These are phyloP conservation scores for Apis florea DNA, from an alignment of 1,140 invertebrate species.

Conservation along the genomic window DNA sequence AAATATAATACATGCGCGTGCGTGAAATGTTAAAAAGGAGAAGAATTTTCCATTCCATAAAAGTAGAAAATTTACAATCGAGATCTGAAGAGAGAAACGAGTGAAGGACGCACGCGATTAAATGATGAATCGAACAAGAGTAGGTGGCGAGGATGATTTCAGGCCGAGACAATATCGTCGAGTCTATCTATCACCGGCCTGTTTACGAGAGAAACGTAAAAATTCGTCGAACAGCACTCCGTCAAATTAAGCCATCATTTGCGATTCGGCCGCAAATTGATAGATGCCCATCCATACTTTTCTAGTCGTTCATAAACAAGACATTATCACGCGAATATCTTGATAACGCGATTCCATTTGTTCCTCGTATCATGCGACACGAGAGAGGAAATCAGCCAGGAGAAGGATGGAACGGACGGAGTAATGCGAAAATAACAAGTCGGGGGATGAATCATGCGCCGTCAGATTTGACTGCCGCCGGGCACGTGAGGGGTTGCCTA, in stretches of 20 bases:
- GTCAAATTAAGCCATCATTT: constrained; percentile 30
- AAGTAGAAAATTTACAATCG: too few relatives aligned
- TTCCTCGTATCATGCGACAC: constrained; percentile 36
- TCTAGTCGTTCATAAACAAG: constrained; percentile 68
- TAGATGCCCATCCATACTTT: constrained; percentile 58
- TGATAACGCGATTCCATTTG: constrained; percentile 68
- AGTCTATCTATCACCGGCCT: constrained; percentile 29
- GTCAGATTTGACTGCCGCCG: constrained; percentile 48
- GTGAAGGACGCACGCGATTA: background rate
- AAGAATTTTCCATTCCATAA: too few relatives aligned
- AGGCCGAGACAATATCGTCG: background rate
- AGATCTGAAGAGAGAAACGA: too few relatives aligned
- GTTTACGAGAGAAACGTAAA: constrained; percentile 26
- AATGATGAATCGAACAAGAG: constrained; percentile 27
- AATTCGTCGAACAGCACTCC: constrained; percentile 15
- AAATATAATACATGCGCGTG: too few relatives aligned
- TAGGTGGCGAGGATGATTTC: constrained; percentile 29
- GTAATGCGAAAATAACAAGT: constrained; percentile 75
- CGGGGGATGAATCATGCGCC: constrained; percentile 65
- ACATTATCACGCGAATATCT: constrained; percentile 70
- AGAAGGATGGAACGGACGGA: constrained; percentile 51
- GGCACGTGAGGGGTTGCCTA: constrained; percentile 47
- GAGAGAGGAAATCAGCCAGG: constrained; percentile 67
- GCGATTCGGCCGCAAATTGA: constrained; percentile 57
- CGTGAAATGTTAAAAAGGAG: too few relatives aligned